phyloP scores from a whole-genome alignment of 2,797 vertebrate genomes.

The Hoplostethus atlanticus region DNA sequence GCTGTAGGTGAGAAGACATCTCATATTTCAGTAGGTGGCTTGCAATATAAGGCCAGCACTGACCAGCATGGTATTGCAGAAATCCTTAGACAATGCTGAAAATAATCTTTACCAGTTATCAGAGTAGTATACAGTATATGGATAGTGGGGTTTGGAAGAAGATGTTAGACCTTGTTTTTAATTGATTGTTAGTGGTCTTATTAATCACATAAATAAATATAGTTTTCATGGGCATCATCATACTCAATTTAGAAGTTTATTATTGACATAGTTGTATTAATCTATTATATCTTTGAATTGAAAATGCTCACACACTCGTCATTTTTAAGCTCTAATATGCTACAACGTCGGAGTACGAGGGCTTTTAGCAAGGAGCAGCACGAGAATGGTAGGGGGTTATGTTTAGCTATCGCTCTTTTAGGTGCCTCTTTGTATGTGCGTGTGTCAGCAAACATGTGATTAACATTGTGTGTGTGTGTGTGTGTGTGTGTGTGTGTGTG shows the following conservation, averaged over 20 bases:
- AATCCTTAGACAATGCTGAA: constrained; percentile 48
- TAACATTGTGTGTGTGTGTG: constrained; percentile 3
- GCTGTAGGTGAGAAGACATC: constrained; percentile 64
- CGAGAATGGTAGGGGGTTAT: not conserved
- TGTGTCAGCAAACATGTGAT: constrained; percentile 27
- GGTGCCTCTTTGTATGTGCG: constrained; percentile 7
- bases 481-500: constrained; percentile 18
- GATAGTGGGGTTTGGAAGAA: constrained; percentile 23
- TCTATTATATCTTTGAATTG: not conserved
- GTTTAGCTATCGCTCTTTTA: constrained; percentile 6
- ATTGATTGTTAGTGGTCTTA: not conserved
- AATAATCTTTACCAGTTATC: constrained; percentile 27
- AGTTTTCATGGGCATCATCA: not conserved
- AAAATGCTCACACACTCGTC: not conserved
- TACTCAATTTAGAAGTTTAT: not conserved
- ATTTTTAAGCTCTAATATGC: not conserved
- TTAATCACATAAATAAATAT: not conserved
- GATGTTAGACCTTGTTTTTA: not conserved
- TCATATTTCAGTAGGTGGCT: constrained; percentile 70
- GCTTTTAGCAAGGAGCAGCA: not conserved
- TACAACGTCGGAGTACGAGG: not conserved
- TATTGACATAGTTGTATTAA: not conserved
- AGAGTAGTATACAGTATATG: constrained; percentile 4
- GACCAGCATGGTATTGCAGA: constrained; percentile 42
- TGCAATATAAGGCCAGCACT: constrained; percentile 63